Base-by-base conservation (phyloP, 2,113 vertebrate genomes). In the Nerophis lumbriciformis region DNA sequence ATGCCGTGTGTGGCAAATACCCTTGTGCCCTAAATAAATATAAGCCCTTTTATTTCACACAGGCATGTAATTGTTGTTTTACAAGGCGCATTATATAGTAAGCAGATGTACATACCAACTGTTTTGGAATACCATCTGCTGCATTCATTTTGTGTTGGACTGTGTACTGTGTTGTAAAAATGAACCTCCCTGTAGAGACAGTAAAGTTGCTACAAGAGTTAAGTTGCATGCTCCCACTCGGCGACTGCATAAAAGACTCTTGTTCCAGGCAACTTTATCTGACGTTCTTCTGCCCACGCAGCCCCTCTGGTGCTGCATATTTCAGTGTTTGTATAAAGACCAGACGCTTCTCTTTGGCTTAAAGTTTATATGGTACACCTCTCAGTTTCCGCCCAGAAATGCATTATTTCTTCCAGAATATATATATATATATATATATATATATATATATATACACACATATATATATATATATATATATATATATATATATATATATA, bases 251-350 rank as follows among this genome's bases (percentile, higher is more conserved):
- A 37, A 78, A 75, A 78, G 54, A 51, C 11, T 59, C 60, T 53
- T 69, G 81, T 54, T 71, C 5, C 1, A 65, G 84, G 72, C 49
- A 69, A 66, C 53, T 73, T 76, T 63, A 74, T 76, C 77, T 63
- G 66, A 68, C 51, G 64, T 73, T 59, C 21, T 35, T 45, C 59
- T 19, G 67, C 69, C 54, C 49, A 62, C 63, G 0, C 39, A 65
- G 48, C 64, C 58, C 69, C 73, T 75, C 39, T n/a, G 11, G 69
- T 58, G 11, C 56, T 10, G 4, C 65, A 48, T 36, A 69, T 66
- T 68, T 65, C 53, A 59, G 14, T 48, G 1, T 38, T 48, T 45
- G 35, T 21, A 4, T 19, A 57, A 57, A 57, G 55, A 64, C 13
- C 77, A 60, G 56, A 61, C 65, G 52, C 64, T 53, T 53, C 1